A percentile compares a stretch with the other conserved stretches of the same genome.
These are phyloP conservation scores for Lordiphosa clarofinis DNA, from an alignment of 1,140 invertebrate species.

Conservation along the genomic window DNA sequence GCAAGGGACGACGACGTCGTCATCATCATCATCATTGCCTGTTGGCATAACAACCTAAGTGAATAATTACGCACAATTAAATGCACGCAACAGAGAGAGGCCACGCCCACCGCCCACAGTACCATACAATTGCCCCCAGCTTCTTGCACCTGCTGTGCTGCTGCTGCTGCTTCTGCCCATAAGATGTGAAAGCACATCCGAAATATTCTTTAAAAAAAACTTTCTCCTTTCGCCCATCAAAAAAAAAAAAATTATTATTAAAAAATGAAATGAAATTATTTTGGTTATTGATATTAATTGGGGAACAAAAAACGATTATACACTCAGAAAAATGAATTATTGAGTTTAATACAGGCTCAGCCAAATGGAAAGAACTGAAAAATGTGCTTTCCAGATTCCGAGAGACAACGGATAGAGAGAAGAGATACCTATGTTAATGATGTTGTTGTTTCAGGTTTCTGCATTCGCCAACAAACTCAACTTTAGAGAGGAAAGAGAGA, in stretches of 20 bases:
- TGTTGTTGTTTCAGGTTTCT: too few relatives aligned
- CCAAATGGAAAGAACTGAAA: too few relatives aligned
- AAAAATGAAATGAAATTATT: slow-evolving; percentile 6
- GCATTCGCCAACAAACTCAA: too few relatives aligned
- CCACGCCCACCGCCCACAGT: slow-evolving; percentile 23
- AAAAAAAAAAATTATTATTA: slow-evolving; percentile 17
- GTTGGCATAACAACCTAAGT: slow-evolving; percentile 57
- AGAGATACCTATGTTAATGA: too few relatives aligned
- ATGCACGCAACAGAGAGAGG: slow-evolving; percentile 48
- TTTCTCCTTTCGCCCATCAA: slow-evolving; percentile 49
- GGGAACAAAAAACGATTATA: too few relatives aligned
- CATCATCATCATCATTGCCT: slow-evolving; percentile 11
- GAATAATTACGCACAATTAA: slow-evolving; percentile 72
- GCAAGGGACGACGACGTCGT: slow-evolving; percentile 6
- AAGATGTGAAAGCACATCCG: slow-evolving; percentile 29
- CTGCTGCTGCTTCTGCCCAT: slow-evolving; percentile 13
- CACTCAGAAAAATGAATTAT: too few relatives aligned
- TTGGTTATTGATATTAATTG: background rate
- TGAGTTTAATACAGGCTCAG: too few relatives aligned
- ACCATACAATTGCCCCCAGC: background rate
- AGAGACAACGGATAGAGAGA: too few relatives aligned
- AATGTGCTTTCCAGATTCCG: too few relatives aligned
- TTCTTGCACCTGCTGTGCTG: slow-evolving; percentile 17
- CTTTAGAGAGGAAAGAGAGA: too few relatives aligned
- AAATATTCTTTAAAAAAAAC: slow-evolving; percentile 23